phyloP scores from a whole-genome alignment of 2,888 invertebrate species.

The Epinotia bilunana region DNA sequence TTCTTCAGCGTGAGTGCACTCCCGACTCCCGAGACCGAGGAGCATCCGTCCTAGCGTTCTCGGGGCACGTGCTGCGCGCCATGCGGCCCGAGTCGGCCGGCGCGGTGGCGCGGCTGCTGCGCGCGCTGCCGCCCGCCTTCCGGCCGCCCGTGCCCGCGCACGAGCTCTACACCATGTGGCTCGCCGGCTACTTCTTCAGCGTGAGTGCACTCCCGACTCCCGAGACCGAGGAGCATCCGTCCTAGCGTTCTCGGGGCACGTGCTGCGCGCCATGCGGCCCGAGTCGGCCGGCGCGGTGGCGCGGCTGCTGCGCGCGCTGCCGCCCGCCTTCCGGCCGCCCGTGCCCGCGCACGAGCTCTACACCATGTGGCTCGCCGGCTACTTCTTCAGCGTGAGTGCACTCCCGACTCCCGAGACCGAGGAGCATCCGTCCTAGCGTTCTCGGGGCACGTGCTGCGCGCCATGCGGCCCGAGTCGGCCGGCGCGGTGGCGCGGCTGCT shows the following conservation, averaged over 20 bases:
- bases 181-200: constrained; percentile 67
- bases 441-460: constrained; percentile 73
- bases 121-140: constrained; percentile 69
- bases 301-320: constrained; percentile 73
- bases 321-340: constrained; percentile 63
- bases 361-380: constrained; percentile 73
- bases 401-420: constrained; percentile 47
- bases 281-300: too few relatives aligned
- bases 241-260: constrained; percentile 47
- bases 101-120: too few relatives aligned
- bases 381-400: constrained; percentile 56
- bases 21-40: too few relatives aligned
- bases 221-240: too few relatives aligned
- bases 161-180: constrained; percentile 72
- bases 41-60: too few relatives aligned
- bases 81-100: constrained; percentile 73
- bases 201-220: constrained; percentile 45
- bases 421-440: too few relatives aligned
- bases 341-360: constrained; percentile 67
- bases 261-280: constrained; percentile 73
- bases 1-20: constrained; percentile 56
- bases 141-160: constrained; percentile 63
- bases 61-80: constrained; percentile 71
- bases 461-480: constrained; percentile 71
- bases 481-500: too few relatives aligned